Evolutionary conservation across 53 echinoderm and acorn worm genomes (phyloP).

Genomic region (Stichopus horrens): DNA sequence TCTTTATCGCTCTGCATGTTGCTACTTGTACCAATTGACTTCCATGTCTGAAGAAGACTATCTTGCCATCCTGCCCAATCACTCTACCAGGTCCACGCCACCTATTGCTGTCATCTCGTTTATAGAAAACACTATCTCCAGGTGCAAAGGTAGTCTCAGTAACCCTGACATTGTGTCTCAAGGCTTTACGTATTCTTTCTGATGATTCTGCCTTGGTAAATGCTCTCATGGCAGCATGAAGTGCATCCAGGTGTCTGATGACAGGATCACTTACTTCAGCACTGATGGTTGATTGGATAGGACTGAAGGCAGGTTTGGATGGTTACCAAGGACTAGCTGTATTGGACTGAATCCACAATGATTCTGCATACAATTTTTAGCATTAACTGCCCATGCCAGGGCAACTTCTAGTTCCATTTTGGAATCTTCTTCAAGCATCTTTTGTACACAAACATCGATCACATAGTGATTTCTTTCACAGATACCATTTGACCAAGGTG

Average conservation of each 20-base stretch:
- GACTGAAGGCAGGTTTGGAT: slow-evolving; percentile 52
- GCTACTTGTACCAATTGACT: slow-evolving; percentile 49
- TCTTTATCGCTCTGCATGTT: slow-evolving; percentile 41
- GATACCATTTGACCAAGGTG: background rate
- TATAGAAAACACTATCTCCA: slow-evolving; percentile 52
- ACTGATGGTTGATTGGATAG: background rate
- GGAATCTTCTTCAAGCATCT: background rate
- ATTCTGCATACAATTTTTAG: slow-evolving; percentile 58
- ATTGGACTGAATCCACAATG: slow-evolving; percentile 53
- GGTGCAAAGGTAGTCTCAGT: slow-evolving; percentile 6
- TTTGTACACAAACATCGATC: slow-evolving; percentile 14
- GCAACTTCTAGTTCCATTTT: background rate
- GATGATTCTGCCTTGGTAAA: slow-evolving; percentile 53
- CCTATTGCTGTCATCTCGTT: slow-evolving; percentile 53
- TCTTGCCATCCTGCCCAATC: slow-evolving; percentile 6
- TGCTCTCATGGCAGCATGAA: slow-evolving; percentile 57
- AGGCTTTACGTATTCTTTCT: slow-evolving; percentile 40
- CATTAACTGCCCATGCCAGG: slow-evolving; percentile 25
- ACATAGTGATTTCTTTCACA: slow-evolving; percentile 20
- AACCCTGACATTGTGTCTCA: slow-evolving; percentile 43
- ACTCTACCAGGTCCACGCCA: no score
- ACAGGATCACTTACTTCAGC: slow-evolving; percentile 40
- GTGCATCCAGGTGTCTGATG: slow-evolving; percentile 38
- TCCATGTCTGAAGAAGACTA: slow-evolving; percentile 34
- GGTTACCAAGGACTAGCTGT: slow-evolving; percentile 42